phyloP scores from a whole-genome alignment of 2,797 vertebrate species.

The Rhynchonycteris naso region DNA sequence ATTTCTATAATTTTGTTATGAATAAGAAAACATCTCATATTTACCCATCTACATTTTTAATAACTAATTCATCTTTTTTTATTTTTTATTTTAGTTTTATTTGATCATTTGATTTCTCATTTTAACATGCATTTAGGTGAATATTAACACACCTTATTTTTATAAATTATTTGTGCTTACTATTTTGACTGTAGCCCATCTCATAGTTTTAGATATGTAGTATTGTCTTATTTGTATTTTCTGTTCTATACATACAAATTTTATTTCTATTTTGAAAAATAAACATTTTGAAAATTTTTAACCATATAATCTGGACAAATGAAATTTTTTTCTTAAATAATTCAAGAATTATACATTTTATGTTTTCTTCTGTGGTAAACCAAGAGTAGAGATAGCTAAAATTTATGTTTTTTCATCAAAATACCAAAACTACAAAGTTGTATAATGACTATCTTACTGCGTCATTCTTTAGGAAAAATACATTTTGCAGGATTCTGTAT shows the following conservation, averaged over 20 bases:
- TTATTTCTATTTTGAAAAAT: background rate
- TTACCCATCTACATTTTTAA: background rate
- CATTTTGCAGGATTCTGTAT: background rate
- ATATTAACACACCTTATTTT: background rate
- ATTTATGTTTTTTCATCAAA: background rate
- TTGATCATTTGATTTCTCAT: background rate
- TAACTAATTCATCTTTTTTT: background rate
- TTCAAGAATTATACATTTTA: background rate
- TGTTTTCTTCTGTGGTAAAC: background rate
- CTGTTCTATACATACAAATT: background rate
- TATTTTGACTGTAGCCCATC: background rate
- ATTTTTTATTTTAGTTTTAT: background rate
- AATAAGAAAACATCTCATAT: background rate
- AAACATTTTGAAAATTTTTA: background rate
- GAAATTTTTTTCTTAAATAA: background rate
- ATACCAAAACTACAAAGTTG: background rate
- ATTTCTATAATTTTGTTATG: background rate
- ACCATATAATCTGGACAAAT: background rate
- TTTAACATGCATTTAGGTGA: background rate
- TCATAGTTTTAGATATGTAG: background rate
- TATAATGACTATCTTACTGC: background rate
- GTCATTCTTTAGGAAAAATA: background rate
- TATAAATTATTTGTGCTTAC: background rate
- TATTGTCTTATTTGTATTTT: background rate
- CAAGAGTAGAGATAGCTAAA: background rate